phyloP scores from a whole-genome alignment of 2,888 invertebrate genomes.

The Drosophila neotestacea region DNA sequence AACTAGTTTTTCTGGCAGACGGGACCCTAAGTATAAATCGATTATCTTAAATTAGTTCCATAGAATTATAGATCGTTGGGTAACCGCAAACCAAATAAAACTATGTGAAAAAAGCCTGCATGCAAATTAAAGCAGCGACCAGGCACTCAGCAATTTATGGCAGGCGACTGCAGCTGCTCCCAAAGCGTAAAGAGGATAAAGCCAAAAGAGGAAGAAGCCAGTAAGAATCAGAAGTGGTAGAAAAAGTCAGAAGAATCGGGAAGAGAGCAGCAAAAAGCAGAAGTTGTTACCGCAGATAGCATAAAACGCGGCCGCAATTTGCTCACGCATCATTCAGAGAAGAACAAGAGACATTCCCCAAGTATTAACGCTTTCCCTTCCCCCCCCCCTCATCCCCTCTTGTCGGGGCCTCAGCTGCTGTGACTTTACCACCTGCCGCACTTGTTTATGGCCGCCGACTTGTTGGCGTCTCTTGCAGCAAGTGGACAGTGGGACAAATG shows the following conservation, averaged over 20 bases:
- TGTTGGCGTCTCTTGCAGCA: conserved; percentile 60
- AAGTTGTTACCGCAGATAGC: conserved; percentile 30
- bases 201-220: conserved; percentile 2
- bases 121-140: conserved; percentile 73
- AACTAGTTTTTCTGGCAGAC: too few species aligned
- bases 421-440: conserved; percentile 72
- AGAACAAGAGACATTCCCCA: conserved; percentile 18
- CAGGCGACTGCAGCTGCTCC: conserved; percentile 31
- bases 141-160: conserved; percentile 59
- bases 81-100: neutral
- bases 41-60: neutral
- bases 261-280: conserved; percentile 1
- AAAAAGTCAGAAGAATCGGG: conserved; percentile 1
- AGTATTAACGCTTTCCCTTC: neutral
- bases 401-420: conserved; percentile 3
- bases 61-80: neutral
- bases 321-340: conserved; percentile 55
- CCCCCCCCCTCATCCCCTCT: neutral
- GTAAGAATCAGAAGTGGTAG: neutral
- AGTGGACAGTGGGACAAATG: conserved; percentile 12
- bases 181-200: conserved; percentile 3
- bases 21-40: neutral
- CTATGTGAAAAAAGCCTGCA: conserved; percentile 49
- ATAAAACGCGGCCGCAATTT: conserved; percentile 45
- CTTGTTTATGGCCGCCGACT: conserved; percentile 71